These are phyloP conservation scores for Lottia scabra DNA, from an alignment of 2,888 invertebrate genomes.

Conservation along the genomic window DNA sequence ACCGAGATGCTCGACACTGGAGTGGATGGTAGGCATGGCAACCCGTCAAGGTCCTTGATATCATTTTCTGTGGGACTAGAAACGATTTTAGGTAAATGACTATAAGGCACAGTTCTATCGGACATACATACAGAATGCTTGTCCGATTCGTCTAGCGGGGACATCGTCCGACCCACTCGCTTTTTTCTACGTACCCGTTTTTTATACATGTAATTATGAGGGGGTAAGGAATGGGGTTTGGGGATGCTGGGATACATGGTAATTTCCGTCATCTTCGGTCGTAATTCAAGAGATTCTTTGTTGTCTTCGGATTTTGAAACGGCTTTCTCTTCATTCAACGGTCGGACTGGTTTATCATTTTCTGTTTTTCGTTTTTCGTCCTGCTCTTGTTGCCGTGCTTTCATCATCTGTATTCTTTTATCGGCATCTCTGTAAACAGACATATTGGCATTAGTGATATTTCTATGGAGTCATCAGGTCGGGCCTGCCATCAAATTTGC, in stretches of 20 bases:
- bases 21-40: not conserved
- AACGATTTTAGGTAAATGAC: not conserved
- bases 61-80: not conserved
- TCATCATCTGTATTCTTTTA: constrained; percentile 34
- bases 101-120: not conserved
- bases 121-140: not conserved
- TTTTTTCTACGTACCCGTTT: constrained; percentile 25
- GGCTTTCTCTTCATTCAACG: not conserved
- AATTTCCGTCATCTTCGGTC: constrained; percentile 35
- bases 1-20: not conserved
- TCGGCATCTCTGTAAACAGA: constrained; percentile 49
- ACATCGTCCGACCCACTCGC: not conserved
- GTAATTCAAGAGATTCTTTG: constrained; percentile 13
- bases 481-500: too few species aligned
- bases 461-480: too few species aligned
- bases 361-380: constrained; percentile 29
- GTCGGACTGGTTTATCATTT: constrained; percentile 29
- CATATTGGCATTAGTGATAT: too few species aligned
- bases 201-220: constrained; percentile 51
- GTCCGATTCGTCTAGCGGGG: not conserved
- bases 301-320: not conserved
- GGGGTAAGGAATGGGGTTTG: constrained; percentile 56
- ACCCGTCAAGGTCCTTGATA: not conserved
- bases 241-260: constrained; percentile 53
- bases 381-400: constrained; percentile 16